Conservation (phyloP, 2,888 invertebrate genomes). For the Thymelicus sylvestris region DNA sequence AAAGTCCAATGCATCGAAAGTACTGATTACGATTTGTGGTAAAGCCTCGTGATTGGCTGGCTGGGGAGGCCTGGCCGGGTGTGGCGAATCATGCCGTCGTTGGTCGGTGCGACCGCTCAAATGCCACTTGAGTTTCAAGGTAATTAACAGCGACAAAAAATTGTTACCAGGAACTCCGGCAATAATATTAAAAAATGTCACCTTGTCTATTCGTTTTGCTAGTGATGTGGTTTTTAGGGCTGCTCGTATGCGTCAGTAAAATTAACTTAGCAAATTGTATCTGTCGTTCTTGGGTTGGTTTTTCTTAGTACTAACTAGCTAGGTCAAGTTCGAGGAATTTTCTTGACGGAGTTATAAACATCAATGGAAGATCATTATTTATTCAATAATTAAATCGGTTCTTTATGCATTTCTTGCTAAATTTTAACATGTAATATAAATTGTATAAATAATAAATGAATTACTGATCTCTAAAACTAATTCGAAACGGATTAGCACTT, state of each 20-base stretch:
- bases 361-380: too few species aligned
- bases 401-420: too few species aligned
- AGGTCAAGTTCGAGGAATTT: neutral
- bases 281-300: neutral
- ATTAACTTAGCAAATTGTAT: neutral
- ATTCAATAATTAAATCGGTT: too few species aligned
- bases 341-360: neutral
- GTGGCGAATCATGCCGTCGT: conserved; percentile 71
- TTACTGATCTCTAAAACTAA: too few species aligned
- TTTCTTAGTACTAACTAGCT: neutral
- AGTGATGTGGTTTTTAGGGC: neutral
- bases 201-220: neutral
- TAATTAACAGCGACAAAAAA: conserved; percentile 38
- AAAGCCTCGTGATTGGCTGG: conserved; percentile 70
- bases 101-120: conserved; percentile 44
- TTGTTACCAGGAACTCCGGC: conserved; percentile 50
- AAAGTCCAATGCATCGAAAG: conserved; percentile 73
- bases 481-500: too few species aligned
- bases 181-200: conserved; percentile 39
- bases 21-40: conserved; percentile 65
- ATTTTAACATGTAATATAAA: too few species aligned
- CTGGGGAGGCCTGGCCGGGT: conserved; percentile 77
- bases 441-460: too few species aligned
- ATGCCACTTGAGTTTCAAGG: conserved; percentile 43
- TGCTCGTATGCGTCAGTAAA: neutral